Base-by-base conservation (phyloP, 2,888 invertebrate genomes). In the Rutpela maculata region DNA sequence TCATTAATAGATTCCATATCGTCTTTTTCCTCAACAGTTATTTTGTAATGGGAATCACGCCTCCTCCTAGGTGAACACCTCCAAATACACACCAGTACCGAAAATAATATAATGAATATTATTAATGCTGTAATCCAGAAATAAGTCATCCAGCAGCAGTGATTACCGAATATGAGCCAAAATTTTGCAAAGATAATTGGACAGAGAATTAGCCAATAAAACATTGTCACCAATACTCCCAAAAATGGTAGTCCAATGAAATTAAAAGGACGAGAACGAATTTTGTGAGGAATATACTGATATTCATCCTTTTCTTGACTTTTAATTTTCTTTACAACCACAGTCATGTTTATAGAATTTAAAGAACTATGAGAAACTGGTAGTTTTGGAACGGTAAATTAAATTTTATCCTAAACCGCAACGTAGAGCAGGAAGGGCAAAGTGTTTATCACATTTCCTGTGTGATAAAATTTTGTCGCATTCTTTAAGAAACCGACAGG, bases 191-290 rank as follows among this genome's bases (percentile, higher is more conserved):
- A 89, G n/a, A 87, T 69, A 26, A 89, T 72, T 0, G 89, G 90
- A 65, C 87, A 85, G 11, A 87, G 35, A 50, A 90, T 78, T 15
- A 90, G 83, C 90, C 90, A 90, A 77, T 88, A 89, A 31, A 87
- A 60, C 19, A 89, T 86, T 17, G 86, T 89, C 80, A 82, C 84
- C 74, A 86, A 76, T 19, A 78, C 71, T 22, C 81, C 67, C 50
- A 80, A 77, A 31, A 86, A 60, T 0, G 86, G 86, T 10, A 87
- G 80, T 26, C 74, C 68, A 35, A 86, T 85, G 70, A 83, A 87
- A 22, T 82, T 78, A 56, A 86, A 85, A 0, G 87, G 86, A 26
- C 83, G 85, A 1, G 85, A 87, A 43, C 84, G 70, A 59, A 74
- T 76, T 50, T 78, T 76, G 12, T 81, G 72, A 6, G 81, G 76